Evolutionary conservation across 2,113 vertebrate genomes (phyloP).

Genomic region (Cariama cristata): DNA sequence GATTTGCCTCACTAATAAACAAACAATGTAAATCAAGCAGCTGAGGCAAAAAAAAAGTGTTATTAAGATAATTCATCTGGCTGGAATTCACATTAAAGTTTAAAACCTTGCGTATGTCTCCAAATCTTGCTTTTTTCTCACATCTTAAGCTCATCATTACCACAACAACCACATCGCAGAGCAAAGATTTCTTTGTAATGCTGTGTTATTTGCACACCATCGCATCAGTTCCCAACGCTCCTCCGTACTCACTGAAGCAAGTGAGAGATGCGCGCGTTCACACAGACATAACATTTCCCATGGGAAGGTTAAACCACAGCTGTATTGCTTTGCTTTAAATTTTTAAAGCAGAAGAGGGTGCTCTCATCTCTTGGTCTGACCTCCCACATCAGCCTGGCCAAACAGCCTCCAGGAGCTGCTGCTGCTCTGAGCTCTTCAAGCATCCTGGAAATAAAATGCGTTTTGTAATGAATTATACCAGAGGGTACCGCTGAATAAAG

Average conservation of each 20-base stretch:
- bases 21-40: neutral
- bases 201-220: neutral
- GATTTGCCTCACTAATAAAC: neutral
- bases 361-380: conserved; percentile 42
- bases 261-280: accelerated
- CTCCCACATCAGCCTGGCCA: neutral
- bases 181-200: neutral
- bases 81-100: neutral
- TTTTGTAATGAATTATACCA: neutral
- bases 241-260: accelerated
- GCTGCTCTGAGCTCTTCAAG: neutral
- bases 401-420: neutral
- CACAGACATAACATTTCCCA: neutral
- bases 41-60: neutral
- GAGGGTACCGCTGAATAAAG: neutral
- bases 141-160: neutral
- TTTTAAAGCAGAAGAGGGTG: conserved; percentile 65
- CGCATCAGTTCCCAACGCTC: neutral
- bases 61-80: neutral
- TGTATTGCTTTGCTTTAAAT: neutral
- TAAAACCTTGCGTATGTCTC: neutral
- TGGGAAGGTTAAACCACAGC: neutral
- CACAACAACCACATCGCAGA: neutral
- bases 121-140: neutral
- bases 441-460: neutral